A percentile compares a stretch with the other conserved stretches of the same genome.
Conservation (phyloP, 2,797 vertebrate species). For the Megaceryle alcyon region DNA sequence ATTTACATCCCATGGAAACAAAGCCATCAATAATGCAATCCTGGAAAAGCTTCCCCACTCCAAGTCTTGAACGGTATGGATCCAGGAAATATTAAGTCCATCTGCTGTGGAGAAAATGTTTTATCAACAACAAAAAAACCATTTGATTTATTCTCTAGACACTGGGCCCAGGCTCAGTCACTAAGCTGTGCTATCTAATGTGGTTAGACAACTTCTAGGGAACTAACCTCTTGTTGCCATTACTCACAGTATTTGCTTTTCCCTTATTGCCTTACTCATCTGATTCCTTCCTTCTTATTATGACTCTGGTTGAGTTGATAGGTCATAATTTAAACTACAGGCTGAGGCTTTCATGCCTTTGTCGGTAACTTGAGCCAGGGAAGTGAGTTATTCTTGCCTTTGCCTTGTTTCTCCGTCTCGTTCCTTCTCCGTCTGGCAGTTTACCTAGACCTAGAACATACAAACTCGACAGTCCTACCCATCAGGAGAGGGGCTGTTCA, state of each 20-base stretch:
- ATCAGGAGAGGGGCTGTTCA: background rate
- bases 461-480: background rate
- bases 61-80: slow-evolving; percentile 36
- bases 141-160: slow-evolving; percentile 73
- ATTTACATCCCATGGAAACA: slow-evolving; percentile 16
- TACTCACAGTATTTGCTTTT: slow-evolving; percentile 71
- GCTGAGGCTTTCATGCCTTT: slow-evolving; percentile 63
- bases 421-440: background rate
- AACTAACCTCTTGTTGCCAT: slow-evolving; percentile 66
- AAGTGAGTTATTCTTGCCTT: slow-evolving; percentile 68
- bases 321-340: slow-evolving; percentile 67
- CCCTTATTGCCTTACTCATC: slow-evolving; percentile 64
- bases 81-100: slow-evolving; percentile 73
- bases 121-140: slow-evolving; percentile 63
- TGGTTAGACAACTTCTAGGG: slow-evolving; percentile 74
- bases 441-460: slow-evolving; percentile 17
- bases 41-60: slow-evolving; percentile 52
- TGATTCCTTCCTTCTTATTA: slow-evolving; percentile 68
- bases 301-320: slow-evolving; percentile 67
- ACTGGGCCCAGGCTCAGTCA: slow-evolving; percentile 43
- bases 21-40: slow-evolving; percentile 1
- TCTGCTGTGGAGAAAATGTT: slow-evolving; percentile 68
- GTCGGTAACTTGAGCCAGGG: slow-evolving; percentile 59
- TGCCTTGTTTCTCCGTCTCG: slow-evolving; percentile 43
- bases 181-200: slow-evolving; percentile 69